These are phyloP conservation scores for Lampris incognitus DNA, from an alignment of 2,113 vertebrate species.

Conservation along the genomic window DNA sequence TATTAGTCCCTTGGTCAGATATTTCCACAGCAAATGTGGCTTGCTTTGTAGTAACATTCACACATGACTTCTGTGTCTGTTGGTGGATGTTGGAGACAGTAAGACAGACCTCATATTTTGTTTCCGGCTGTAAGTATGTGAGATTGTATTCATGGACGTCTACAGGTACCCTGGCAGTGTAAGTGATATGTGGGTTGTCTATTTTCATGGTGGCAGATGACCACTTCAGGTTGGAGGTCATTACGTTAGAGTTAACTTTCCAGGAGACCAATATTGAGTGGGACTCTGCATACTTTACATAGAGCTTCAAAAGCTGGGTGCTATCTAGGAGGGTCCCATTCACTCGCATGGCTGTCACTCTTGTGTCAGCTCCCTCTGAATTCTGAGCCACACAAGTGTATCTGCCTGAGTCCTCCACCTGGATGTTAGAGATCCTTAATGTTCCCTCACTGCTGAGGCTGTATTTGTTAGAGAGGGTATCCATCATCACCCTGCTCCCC, in stretches of 20 bases:
- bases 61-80: conserved; percentile 93
- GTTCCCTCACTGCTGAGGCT: conserved; percentile 91
- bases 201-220: conserved; percentile 98
- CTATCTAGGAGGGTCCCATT: conserved; percentile 94
- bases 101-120: conserved; percentile 96
- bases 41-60: conserved; percentile 95
- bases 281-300: conserved; percentile 92
- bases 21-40: conserved; percentile 88
- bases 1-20: conserved; percentile 91
- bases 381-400: conserved; percentile 98
- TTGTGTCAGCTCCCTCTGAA: conserved; percentile 92
- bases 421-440: conserved; percentile 88
- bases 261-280: conserved; percentile 96
- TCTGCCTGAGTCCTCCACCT: conserved; percentile 91
- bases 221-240: conserved; percentile 97
- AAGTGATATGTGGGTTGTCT: conserved; percentile 97
- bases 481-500: conserved; percentile 90
- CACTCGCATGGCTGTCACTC: conserved; percentile 90
- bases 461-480: conserved; percentile 91
- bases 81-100: conserved; percentile 93
- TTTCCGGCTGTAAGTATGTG: conserved; percentile 94
- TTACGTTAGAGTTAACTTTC: conserved; percentile 94
- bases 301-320: conserved; percentile 93
- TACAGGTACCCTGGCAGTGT: conserved; percentile 94
- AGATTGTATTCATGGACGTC: conserved; percentile 98